Base-by-base conservation (phyloP, 2,888 invertebrate genomes). In the Mantis religiosa region DNA sequence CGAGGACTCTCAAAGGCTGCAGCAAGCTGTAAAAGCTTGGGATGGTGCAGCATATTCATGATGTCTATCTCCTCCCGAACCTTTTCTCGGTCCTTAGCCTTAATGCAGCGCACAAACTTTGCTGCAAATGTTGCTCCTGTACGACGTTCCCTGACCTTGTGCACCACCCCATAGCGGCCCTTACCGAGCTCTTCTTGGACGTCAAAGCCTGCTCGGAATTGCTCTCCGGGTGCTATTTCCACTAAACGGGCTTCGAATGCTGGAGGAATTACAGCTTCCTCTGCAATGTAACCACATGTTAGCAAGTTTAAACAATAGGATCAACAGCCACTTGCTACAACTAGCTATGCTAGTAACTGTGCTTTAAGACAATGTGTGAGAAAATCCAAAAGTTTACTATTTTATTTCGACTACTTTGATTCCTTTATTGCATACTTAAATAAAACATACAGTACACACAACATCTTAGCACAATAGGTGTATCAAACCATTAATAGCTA, bases 11-110 rank as follows among this genome's bases (percentile, higher is more conserved):
- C 94, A 92, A 96, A 98, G 15, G 97, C 97, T 54, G 97, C 97
- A 4, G 96, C 96, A 88, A 98, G 93, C 92, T 97, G 97, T 14
- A 99, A 94, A 0, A 99, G 94, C 91, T 98, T 97, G 4, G 97
- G 97, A 94, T 99, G 98, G 89, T 95, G 94, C 88, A 99, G 93
- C 30, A 95, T 94, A 91, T 97, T 97, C 98, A 99, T 98, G 90
- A 98, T 97, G 90, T 96, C 96, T 88, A 98, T 97, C 93, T 98
- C 98, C 90, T 97, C 96, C 89, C 95, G 94, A 9, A 97, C 97
- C 92, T 97, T 96, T 90, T 96, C 95, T 89, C 96, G 95, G 92
- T 97, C 97, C 90, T 96, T 95, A 20, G 95, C 93, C 90, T 96
- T 96, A 83, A 96, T 95, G 90, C 96, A 97, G 91, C 96, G 95